These are phyloP conservation scores for Cladopsammia gracilis DNA, from an alignment of 64 coral and sea anemone genomes.

Conservation along the genomic window DNA sequence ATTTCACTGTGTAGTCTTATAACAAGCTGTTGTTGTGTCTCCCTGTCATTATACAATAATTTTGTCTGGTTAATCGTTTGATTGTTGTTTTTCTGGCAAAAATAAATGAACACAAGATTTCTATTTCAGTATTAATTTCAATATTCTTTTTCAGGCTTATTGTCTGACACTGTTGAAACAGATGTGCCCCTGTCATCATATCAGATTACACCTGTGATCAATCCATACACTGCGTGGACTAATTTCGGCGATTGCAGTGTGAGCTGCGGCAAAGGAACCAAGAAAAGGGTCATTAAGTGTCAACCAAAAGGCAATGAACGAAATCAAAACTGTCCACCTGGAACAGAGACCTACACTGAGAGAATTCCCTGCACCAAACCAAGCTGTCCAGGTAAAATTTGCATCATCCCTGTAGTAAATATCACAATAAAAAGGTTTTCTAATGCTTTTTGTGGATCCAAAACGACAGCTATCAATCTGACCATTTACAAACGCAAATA, in stretches of 20 bases:
- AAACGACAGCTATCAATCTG: no score
- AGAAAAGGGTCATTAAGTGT: slow-evolving; percentile 69
- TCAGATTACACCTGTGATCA: neutral
- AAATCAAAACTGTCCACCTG: slow-evolving; percentile 55
- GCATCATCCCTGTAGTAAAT: neutral
- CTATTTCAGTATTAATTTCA: no score
- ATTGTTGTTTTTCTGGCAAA: no score
- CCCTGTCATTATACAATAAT: no score
- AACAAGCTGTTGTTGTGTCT: no score
- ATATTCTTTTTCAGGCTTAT: slow-evolving; percentile 48
- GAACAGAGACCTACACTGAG: slow-evolving; percentile 72
- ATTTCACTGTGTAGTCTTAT: no score
- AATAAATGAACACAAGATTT: no score
- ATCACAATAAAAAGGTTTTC: neutral
- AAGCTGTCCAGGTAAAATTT: slow-evolving; percentile 76
- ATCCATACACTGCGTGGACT: slow-evolving; percentile 14
- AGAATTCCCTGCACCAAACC: slow-evolving; percentile 75
- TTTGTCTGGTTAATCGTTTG: no score
- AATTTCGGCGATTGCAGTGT: slow-evolving; percentile 81
- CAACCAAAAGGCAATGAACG: slow-evolving; percentile 56
- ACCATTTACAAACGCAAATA: no score
- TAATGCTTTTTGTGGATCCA: no score
- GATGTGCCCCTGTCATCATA: neutral
- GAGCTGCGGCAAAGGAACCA: slow-evolving; percentile 86
- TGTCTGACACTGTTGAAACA: slow-evolving; percentile 65